These are phyloP conservation scores for Gadopsis bispinosus DNA, from an alignment of 2,797 vertebrate genomes.

Conservation along the genomic window DNA sequence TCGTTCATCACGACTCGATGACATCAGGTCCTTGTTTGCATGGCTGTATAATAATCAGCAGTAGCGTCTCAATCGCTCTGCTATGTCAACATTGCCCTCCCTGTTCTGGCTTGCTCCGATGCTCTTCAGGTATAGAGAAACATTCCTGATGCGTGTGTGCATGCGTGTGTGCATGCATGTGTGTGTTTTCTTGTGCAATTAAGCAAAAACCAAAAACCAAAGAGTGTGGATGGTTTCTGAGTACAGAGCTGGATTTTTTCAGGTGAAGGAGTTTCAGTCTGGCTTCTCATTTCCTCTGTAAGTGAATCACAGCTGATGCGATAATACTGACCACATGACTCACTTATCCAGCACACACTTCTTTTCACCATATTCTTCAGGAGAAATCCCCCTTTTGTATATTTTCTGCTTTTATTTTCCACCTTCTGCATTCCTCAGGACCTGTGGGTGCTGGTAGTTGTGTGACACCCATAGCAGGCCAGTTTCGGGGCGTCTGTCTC, in stretches of 20 bases:
- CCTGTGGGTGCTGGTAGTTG: slow-evolving; percentile 42
- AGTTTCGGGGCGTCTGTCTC: slow-evolving; percentile 53
- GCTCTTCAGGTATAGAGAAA: slow-evolving; percentile 51
- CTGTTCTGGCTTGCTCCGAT: slow-evolving; percentile 79
- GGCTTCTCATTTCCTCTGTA: slow-evolving; percentile 65
- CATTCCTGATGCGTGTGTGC: slow-evolving; percentile 72
- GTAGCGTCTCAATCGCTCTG: slow-evolving; percentile 66
- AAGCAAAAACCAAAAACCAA: slow-evolving; percentile 41
- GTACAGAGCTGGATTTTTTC: slow-evolving; percentile 45
- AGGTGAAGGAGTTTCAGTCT: slow-evolving; percentile 34
- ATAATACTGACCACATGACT: slow-evolving; percentile 70
- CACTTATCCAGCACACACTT: slow-evolving; percentile 53
- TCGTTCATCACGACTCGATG: slow-evolving; percentile 56
- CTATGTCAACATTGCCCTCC: slow-evolving; percentile 72
- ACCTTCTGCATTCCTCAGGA: slow-evolving; percentile 19
- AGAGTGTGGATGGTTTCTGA: slow-evolving; percentile 36
- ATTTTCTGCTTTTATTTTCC: slow-evolving; percentile 35
- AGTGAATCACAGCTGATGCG: slow-evolving; percentile 66
- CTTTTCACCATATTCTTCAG: slow-evolving; percentile 26
- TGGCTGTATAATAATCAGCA: slow-evolving; percentile 70
- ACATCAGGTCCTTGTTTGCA: slow-evolving; percentile 70
- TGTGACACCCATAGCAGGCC: slow-evolving; percentile 57
- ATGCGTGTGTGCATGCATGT: slow-evolving; percentile 52
- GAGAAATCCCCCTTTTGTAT: slow-evolving; percentile 38
- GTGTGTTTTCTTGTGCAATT: slow-evolving; percentile 49